Percentiles rank a stretch among this genome's conserved stretches.
These are phyloP conservation scores for Tupaia chinensis DNA, from an alignment of 2,113 vertebrate species.

Conservation along the genomic window DNA sequence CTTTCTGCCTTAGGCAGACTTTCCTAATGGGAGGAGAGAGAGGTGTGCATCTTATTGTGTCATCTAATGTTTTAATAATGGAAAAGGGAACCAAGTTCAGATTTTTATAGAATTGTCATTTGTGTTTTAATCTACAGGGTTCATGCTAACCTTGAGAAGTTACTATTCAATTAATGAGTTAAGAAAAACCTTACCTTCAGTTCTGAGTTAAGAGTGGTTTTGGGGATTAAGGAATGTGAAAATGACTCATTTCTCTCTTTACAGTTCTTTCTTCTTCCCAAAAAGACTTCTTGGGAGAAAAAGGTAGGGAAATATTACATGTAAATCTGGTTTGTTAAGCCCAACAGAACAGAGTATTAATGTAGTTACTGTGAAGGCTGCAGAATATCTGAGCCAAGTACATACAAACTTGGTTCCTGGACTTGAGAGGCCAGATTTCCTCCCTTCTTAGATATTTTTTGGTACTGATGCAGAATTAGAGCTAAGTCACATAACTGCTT, in stretches of 20 bases:
- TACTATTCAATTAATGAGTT: constrained; percentile 34
- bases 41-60: constrained; percentile 52
- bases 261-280: constrained; percentile 1
- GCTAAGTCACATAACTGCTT: constrained; percentile 18
- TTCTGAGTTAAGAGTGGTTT: constrained; percentile 44
- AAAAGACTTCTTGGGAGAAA: neutral
- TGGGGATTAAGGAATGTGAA: neutral
- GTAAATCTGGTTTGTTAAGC: constrained; percentile 34
- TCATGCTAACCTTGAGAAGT: constrained; percentile 44
- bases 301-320: neutral
- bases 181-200: constrained; percentile 8
- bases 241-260: constrained; percentile 23
- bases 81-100: constrained; percentile 22
- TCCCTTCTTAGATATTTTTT: constrained; percentile 47
- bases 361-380: neutral
- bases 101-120: neutral
- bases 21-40: constrained; percentile 9
- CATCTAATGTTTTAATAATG: constrained; percentile 44
- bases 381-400: constrained; percentile 23
- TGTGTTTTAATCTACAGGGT: neutral
- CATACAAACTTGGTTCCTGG: constrained; percentile 41
- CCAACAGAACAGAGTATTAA: constrained; percentile 34
- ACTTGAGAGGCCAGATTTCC: constrained; percentile 21
- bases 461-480: constrained; percentile 34
- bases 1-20: neutral